Base-by-base conservation (phyloP, 2,113 vertebrate genomes). In the Fregata magnificens region DNA sequence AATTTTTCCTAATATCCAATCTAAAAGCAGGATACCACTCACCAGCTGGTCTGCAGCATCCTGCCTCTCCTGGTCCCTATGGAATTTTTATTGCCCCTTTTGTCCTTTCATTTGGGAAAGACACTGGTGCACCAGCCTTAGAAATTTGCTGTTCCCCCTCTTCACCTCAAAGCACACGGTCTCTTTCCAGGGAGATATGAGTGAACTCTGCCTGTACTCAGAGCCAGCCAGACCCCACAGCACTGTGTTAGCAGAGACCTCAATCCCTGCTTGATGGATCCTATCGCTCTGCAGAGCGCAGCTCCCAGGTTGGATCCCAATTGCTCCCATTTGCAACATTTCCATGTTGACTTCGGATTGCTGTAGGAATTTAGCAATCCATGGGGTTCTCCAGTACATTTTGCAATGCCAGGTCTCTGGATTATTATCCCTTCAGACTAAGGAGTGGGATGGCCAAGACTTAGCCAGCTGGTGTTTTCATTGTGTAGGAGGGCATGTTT, bases 381-480 rank as follows among this genome's bases (percentile, higher is more conserved):
- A 2, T 31, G 32, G 53, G 45, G 42, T 2, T 88, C 74, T 82
- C 62, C 25, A 6, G 74, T 11, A 4, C 6, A 1, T 34, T 61
- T 61, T 88, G 73, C 13, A 53, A 52, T 40, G 73, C 66, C 85
- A 77, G 78, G 2, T 45, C 78, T 72, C 31, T 40, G 90, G 76
- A 26, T 94, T 62, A 14, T 78, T 25, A 5, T 65, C 88, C 86
- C 56, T 38, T 56, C 77, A 40, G 82, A 80, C 50, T 36, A 7
- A 96, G 90, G 44, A 58, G 74, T 2, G 20, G 65, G 32, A 40
- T 59, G 79, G 92, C 85, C 91, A 79, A 11, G 19, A 2, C 29
- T 50, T 50, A 74, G 61, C 81, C 94, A 95, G 92, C 67, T 97
- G 96, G 79, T 86, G 92, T 92, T 90, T 94, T 74, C 36, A 8